Conservation (phyloP, 1,140 invertebrate species). For the Probaryconus sp. region DNA sequence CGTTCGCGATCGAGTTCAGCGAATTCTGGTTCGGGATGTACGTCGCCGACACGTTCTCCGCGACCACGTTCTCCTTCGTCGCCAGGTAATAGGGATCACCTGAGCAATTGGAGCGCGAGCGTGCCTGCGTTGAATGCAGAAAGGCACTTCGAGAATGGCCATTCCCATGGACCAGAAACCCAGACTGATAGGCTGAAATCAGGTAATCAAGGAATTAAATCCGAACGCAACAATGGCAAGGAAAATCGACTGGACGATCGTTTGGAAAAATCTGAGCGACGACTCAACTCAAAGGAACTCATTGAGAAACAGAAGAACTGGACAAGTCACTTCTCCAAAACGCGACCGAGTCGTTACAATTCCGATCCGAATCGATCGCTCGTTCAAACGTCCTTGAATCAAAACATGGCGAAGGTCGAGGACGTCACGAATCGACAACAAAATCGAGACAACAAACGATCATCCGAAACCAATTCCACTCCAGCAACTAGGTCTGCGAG, state of each 20-base stretch:
- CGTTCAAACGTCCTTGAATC: conserved; percentile 70
- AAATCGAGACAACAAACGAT: conserved; percentile 54
- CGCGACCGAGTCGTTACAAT: conserved; percentile 81
- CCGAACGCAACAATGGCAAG: conserved; percentile 70
- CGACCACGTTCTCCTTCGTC: conserved; percentile 75
- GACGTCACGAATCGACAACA: conserved; percentile 40
- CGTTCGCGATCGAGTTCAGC: conserved; percentile 81
- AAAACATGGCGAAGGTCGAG: conserved; percentile 43
- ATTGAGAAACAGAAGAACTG: conserved; percentile 94
- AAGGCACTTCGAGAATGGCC: conserved; percentile 74
- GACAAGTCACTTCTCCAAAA: conserved; percentile 92
- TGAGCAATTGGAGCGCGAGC: conserved; percentile 75
- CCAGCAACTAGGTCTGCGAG: conserved; percentile 71
- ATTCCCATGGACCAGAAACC: conserved; percentile 60
- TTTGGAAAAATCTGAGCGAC: conserved; percentile 86
- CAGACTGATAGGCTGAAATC: conserved; percentile 61
- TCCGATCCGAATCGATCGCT: conserved; percentile 81
- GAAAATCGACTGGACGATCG: conserved; percentile 80
- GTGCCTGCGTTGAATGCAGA: conserved; percentile 74
- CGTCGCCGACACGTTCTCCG: conserved; percentile 76
- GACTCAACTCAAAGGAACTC: conserved; percentile 89
- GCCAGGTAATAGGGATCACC: conserved; percentile 72
- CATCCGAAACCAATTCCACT: conserved; percentile 34
- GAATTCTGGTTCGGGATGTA: conserved; percentile 80
- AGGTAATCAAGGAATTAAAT: conserved; percentile 58